Evolutionary conservation across 2,797 vertebrate genomes (phyloP).

Genomic region (Lemur catta): DNA sequence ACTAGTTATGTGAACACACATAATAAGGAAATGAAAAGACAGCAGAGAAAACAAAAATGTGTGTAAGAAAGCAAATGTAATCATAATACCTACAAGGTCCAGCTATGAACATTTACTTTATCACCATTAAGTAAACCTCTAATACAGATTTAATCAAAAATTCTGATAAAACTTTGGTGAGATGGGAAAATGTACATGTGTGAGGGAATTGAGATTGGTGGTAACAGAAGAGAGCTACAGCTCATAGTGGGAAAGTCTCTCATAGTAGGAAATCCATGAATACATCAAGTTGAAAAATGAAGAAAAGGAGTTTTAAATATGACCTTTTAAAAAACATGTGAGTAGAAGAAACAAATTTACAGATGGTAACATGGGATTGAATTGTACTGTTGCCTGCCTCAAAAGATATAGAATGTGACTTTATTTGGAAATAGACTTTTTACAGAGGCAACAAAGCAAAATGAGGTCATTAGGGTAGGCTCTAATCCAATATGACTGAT

Average conservation of each 20-base stretch:
- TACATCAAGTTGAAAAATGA: background rate
- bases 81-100: background rate
- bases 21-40: background rate
- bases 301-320: background rate
- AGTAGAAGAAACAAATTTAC: conserved; percentile 15
- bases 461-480: background rate
- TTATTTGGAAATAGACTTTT: background rate
- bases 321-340: background rate
- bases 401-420: background rate
- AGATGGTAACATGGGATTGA: background rate
- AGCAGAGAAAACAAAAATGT: background rate
- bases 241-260: background rate
- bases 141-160: background rate
- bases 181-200: background rate
- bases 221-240: background rate
- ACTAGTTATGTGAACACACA: background rate
- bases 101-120: background rate
- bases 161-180: background rate
- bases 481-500: background rate
- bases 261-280: background rate
- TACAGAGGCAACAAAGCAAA: background rate
- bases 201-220: background rate
- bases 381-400: background rate
- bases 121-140: background rate
- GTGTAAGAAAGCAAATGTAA: conserved; percentile 9